phyloP scores from a whole-genome alignment of 1,140 invertebrate genomes.

The Tribolium madens region DNA sequence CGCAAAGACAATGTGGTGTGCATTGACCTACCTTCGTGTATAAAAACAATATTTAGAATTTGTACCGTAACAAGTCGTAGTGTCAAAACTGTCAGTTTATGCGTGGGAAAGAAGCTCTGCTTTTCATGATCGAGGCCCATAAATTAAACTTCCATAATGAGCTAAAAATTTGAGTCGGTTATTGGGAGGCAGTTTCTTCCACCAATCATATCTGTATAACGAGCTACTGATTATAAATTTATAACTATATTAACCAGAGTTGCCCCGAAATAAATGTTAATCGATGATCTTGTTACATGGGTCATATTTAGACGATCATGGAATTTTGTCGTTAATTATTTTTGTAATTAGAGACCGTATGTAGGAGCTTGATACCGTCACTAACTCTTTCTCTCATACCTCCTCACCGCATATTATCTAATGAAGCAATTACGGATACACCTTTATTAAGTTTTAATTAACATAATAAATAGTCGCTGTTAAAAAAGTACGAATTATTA shows the following conservation, averaged over 20 bases:
- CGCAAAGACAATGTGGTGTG: conserved; percentile 26
- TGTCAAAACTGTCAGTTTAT: conserved; percentile 23
- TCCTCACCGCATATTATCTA: conserved; percentile 5
- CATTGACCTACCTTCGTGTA: conserved; percentile 24
- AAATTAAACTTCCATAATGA: conserved; percentile 2
- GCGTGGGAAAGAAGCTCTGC: not conserved
- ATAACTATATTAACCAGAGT: conserved; percentile 30
- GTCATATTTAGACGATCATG: conserved; percentile 19
- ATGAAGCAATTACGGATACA: conserved; percentile 33
- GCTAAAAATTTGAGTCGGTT: conserved; percentile 3
- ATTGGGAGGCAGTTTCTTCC: conserved; percentile 2
- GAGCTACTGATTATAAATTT: conserved; percentile 37
- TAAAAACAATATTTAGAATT: conserved; percentile 27
- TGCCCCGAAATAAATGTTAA: conserved; percentile 28
- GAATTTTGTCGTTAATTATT: conserved; percentile 25
- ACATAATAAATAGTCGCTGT: conserved; percentile 18
- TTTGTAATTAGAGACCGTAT: conserved; percentile 22
- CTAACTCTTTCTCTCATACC: conserved; percentile 1
- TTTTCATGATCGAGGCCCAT: not conserved
- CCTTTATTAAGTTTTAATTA: conserved; percentile 39
- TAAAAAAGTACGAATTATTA: conserved; percentile 24
- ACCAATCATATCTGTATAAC: too few species aligned
- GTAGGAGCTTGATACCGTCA: not conserved
- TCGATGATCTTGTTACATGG: conserved; percentile 7
- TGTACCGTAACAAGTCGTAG: not conserved